phyloP scores from a whole-genome alignment of 1,140 invertebrate genomes.

The Heliconius nattereri region DNA sequence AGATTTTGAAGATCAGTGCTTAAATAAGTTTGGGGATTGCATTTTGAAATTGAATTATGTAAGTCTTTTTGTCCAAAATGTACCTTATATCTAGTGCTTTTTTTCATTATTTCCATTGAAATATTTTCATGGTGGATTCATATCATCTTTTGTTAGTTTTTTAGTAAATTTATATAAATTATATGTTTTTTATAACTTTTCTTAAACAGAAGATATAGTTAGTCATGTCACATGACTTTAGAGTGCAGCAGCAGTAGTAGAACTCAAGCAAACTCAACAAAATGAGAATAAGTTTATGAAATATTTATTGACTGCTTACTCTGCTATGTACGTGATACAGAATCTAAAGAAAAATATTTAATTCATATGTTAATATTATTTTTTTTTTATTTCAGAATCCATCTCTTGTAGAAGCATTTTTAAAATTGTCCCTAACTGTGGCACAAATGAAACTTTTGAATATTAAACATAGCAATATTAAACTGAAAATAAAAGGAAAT shows the following conservation, averaged over 20 bases:
- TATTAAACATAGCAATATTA: constrained; percentile 68
- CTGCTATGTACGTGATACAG: no score
- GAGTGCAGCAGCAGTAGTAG: no score
- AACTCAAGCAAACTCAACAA: no score
- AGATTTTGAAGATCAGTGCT: constrained; percentile 58
- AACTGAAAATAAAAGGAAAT: constrained; percentile 44
- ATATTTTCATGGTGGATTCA: no score
- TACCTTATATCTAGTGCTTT: neutral
- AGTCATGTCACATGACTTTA: no score
- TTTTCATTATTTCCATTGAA: no score
- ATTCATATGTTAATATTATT: neutral
- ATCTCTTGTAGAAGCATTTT: constrained; percentile 51
- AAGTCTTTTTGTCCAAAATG: constrained; percentile 42
- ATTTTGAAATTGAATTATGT: constrained; percentile 66
- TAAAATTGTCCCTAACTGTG: constrained; percentile 58
- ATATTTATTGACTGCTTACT: no score
- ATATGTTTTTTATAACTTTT: no score
- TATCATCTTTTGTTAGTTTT: no score
- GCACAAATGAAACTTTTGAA: constrained; percentile 65
- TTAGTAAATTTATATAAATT: no score
- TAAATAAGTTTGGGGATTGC: constrained; percentile 66
- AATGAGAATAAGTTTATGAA: no score
- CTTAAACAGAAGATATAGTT: no score
- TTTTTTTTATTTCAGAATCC: constrained; percentile 60
- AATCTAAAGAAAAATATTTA: neutral